Evolutionary conservation across 1,140 invertebrate genomes (phyloP).

Genomic region (Zaprionus capensis): DNA sequence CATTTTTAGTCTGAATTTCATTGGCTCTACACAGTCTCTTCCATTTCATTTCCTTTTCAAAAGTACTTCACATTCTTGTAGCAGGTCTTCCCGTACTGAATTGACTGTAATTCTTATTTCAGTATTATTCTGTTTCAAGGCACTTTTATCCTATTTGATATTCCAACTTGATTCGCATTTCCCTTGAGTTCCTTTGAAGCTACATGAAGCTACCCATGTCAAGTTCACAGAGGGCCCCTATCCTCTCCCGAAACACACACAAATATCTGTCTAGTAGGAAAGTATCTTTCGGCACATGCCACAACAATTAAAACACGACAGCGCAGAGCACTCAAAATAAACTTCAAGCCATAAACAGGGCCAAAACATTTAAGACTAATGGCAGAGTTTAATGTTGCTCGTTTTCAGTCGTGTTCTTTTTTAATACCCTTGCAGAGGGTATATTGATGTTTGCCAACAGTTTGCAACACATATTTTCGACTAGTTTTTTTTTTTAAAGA

Average conservation of each 20-base stretch:
- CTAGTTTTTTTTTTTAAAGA: too few species aligned
- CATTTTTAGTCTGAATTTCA: neutral
- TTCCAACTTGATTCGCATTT: neutral
- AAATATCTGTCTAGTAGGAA: neutral
- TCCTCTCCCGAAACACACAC: neutral
- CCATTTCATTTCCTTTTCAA: neutral
- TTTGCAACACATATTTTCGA: too few species aligned
- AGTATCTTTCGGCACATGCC: constrained; percentile 8
- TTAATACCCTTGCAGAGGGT: too few species aligned
- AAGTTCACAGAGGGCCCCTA: neutral
- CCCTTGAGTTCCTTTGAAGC: neutral
- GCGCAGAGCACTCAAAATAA: constrained; percentile 5
- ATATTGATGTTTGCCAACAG: too few species aligned
- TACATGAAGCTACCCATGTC: constrained; percentile 1
- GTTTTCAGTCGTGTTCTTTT: neutral
- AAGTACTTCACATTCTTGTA: neutral
- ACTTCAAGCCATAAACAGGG: constrained; percentile 20
- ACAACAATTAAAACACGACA: constrained; percentile 26
- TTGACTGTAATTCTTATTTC: neutral
- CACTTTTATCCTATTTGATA: neutral
- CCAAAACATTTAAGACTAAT: constrained; percentile 34
- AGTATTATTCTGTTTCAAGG: neutral
- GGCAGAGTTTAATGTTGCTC: constrained; percentile 12
- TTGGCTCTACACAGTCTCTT: neutral
- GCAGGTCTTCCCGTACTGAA: neutral